Evolutionary conservation across 2,113 vertebrate species (phyloP), one percentile per base, ranked within the genome.

Genomic region (Notarius quadriscutis): DNA sequence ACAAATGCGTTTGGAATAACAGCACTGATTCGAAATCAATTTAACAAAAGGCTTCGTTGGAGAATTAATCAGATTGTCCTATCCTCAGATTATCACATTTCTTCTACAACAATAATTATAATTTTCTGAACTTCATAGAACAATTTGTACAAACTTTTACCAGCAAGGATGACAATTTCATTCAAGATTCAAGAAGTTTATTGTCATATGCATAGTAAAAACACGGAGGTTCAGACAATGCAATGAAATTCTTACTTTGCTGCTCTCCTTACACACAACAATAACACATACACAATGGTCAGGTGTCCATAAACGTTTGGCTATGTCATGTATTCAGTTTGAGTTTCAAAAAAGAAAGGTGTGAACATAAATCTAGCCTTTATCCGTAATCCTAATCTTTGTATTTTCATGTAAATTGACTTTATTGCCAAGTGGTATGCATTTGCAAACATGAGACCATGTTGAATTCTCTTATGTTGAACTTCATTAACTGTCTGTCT

Each of bases 1-100:
- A 74, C 51, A 55, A 83, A 77, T 72, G 11, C 27, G 67, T 84
- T 58, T 79, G 72, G 25, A 79, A 78, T 63, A 48, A 74, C 30
- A 50, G 12, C 30, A 18, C n/a, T 87, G 58, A 75, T 83, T 55
- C 30, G 8, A 58, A 74, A 83, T 83, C 4, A 22, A 82, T 17
- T 25, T 50, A 80, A 86, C n/a, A 72, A 81, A 81, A 60, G 77
- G 9, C 55, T 60, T 62, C 6, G n/a, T 17, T 87, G 41, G 41
- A 62, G n/a, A 60, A 72, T 84, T 84, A 15, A 62, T 27, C 41
- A 30, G 22, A 20, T 48, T 83, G 71, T 78, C 81, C 48, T 63
- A 75, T 63, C 83, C 75, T 25, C 11, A 22, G 62, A 87, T 60
- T 58, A 75, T 51, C 20, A 72, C 20, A 0, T 22, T 67, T 20